Conservation (phyloP, 2,888 invertebrate species). For the Protonemura montana region DNA sequence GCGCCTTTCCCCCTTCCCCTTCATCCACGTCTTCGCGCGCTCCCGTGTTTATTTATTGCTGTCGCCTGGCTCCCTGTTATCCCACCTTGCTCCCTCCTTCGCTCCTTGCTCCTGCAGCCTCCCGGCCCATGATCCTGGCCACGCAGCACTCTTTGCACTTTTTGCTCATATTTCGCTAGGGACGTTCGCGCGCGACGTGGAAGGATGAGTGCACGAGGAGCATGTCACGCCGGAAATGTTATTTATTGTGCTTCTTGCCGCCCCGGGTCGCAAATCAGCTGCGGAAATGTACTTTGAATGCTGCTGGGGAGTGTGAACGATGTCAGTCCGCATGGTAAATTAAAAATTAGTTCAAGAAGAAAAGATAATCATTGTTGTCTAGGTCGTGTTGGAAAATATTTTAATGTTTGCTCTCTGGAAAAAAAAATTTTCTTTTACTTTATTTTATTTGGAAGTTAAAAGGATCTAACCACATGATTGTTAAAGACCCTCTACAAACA, state of each 20-base stretch:
- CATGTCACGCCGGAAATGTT: conserved; percentile 28
- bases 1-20: conserved; percentile 21
- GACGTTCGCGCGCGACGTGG: conserved; percentile 45
- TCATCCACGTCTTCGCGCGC: conserved; percentile 42
- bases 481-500: background rate
- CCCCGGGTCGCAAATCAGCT: conserved; percentile 8
- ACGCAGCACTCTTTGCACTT: conserved; percentile 54
- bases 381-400: background rate
- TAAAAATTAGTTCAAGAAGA: background rate
- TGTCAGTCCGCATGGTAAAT: background rate
- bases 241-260: conserved; percentile 23
- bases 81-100: conserved; percentile 42
- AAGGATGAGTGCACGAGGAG: conserved; percentile 31
- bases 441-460: too few species aligned
- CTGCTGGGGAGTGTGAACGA: background rate
- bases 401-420: background rate
- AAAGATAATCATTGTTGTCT: background rate
- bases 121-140: background rate
- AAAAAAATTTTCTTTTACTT: too few species aligned
- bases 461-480: background rate
- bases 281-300: background rate
- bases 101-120: background rate
- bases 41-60: conserved; percentile 49
- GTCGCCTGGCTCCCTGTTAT: conserved; percentile 41
- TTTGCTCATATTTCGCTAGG: conserved; percentile 57